Base-by-base conservation (phyloP, 1,140 invertebrate genomes). In the Notospermus geniculatus region DNA sequence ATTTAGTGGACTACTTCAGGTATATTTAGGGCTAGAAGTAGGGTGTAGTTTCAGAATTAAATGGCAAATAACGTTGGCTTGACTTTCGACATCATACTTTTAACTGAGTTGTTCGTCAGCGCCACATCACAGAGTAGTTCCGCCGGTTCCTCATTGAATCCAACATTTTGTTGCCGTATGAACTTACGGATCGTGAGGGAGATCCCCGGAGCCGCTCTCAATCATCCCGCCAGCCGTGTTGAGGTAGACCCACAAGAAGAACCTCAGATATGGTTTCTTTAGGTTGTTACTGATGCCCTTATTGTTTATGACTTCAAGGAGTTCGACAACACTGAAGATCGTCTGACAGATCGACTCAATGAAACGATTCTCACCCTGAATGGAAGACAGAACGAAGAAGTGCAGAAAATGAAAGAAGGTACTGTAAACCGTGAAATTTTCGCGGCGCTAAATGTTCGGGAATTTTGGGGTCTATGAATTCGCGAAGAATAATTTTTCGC, bases 301-400 rank as follows among this genome's bases (percentile, higher is more conserved):
- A 59, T 78, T 70, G 54, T 71, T 80, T 17, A 80, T 59, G 9
- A 80, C 70, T 27, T 70, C 67, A 28, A 80, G 57, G 0, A 80
- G 54, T 45, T 80, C 79, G 1, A 70, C 61, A 32, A 80, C 72
- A n/a, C 68, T 71, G 67, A 80, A 76, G 39, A 80, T 80, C 50
- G 78, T 80, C 69, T 80, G 79, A 65, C 79, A 80, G 32, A 80
- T 78, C 0, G 78, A 80, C 57, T 80, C 77, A 46, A 80, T 79
- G 54, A 77, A 80, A 17, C 76, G 67, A 63, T 80, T 80, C 60
- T 80, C 79, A 29, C 79, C 79, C 79, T 80, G 63, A 22, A 65
- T 41, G 7, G 11, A 9, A 56, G 23, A 65, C 45, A 17, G 11
- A 9, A 56, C 19, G 25, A 30, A 56, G 4, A 56, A 4, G 50